Evolutionary conservation across 2,113 vertebrate genomes (phyloP), one percentile per base, ranked within the genome.

Genomic region (Amblyopsis rosae): DNA sequence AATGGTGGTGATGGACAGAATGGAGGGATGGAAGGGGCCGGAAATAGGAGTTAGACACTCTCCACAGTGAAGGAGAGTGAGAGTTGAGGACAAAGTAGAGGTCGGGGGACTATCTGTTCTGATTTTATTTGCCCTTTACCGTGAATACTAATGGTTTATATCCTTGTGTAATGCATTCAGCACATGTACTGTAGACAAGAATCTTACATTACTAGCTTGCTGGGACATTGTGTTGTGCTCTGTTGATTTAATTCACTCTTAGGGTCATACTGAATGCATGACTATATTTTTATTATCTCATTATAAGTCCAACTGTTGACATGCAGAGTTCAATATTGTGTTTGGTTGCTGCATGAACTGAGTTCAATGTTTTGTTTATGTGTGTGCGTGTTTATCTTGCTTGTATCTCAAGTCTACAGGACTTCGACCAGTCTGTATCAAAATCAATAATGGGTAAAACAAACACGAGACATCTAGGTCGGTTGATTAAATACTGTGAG

Each of bases 1-100:
- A 90, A 88, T 79, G 84, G 90, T 88, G 82, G 84, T 86, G 85
- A 84, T 82, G 65, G 84, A 80, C 79, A 79, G 82, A 86, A 41
- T 41, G 49, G 49, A 11, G 49, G 49, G 49, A 13, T 84, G 80
- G 82, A 79, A 80, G 86, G 82, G 80, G 84, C 80, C 77, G 78
- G 62, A 68, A 49, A 12, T 47, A 56, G 15, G 32, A 46, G 47
- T 4, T 33, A 9, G 33, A 33, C 6, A 45, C 9, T 67, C 15
- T 16, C 16, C 15, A 12, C 12, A 26, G 9, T 32, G 47, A n/a
- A 16, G 45, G 67, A 73, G 66, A 72, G 77, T 73, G 73, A 67
- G 69, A 76, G 49, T 62, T 81, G 77, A 76, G 64, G 15, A 57
- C 15, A 19, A n/a, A 26, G 35, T 41, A 62, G 59, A 65, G 46